These are phyloP conservation scores for Beaufortia kweichowensis DNA, from an alignment of 2,113 vertebrate species.

Conservation along the genomic window DNA sequence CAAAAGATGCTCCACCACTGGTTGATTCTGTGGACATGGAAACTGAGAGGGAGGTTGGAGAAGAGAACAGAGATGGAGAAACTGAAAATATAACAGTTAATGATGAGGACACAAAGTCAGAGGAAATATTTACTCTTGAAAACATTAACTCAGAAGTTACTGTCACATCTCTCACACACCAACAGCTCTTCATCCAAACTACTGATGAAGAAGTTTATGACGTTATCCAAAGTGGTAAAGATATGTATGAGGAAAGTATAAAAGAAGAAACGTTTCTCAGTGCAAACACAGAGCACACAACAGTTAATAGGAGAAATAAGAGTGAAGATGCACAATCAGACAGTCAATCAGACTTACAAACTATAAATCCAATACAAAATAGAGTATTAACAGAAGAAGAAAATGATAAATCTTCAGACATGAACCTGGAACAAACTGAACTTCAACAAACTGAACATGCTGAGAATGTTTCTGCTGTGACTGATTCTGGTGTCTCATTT, in stretches of 20 bases:
- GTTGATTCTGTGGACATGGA: conserved; percentile 8
- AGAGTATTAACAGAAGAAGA: neutral
- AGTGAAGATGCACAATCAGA: neutral
- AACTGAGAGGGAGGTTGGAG: conserved; percentile 1
- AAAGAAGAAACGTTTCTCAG: neutral
- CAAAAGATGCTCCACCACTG: neutral
- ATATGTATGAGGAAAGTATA: neutral
- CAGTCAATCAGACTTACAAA: neutral
- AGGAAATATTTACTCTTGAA: conserved; percentile 22
- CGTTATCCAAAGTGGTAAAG: neutral
- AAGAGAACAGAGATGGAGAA: conserved; percentile 10
- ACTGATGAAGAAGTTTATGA: neutral
- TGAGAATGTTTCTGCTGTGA: neutral
- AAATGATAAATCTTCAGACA: conserved; percentile 1
- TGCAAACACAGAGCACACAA: neutral
- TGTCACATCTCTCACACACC: neutral
- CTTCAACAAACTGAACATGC: neutral
- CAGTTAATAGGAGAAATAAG: neutral
- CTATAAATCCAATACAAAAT: neutral
- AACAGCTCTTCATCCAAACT: neutral
- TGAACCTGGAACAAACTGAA: neutral
- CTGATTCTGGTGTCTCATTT: neutral
- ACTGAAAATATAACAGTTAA: neutral
- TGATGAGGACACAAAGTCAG: conserved; percentile 5
- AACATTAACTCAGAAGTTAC: neutral